phyloP scores from a whole-genome alignment of 2,888 invertebrate species.

The Eutolmus rufibarbis region DNA sequence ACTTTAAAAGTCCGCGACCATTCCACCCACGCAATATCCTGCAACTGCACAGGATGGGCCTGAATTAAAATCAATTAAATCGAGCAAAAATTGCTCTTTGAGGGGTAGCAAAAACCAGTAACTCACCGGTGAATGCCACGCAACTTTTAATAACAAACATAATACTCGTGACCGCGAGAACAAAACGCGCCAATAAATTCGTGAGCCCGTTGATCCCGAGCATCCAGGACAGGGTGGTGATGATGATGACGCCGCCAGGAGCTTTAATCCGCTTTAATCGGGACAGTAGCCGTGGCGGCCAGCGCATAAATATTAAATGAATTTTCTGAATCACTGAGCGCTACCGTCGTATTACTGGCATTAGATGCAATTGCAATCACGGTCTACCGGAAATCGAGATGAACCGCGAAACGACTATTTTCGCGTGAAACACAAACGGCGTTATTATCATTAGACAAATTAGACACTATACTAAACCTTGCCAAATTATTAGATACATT shows the following conservation, averaged over 20 bases:
- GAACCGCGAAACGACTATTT: not conserved
- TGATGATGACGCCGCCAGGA: not conserved
- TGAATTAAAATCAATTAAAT: constrained; percentile 1
- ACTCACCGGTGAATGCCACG: constrained; percentile 50
- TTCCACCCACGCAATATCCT: not conserved
- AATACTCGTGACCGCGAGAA: constrained; percentile 1
- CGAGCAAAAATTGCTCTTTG: not conserved
- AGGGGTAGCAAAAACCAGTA: not conserved
- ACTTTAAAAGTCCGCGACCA: not conserved
- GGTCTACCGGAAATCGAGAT: not conserved
- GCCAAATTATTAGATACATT: not conserved
- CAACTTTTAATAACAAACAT: constrained; percentile 52
- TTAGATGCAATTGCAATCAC: not conserved
- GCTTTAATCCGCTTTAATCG: not conserved
- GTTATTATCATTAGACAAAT: not conserved
- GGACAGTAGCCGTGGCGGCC: not conserved
- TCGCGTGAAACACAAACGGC: not conserved
- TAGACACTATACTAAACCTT: not conserved
- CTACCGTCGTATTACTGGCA: not conserved
- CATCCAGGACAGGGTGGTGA: not conserved
- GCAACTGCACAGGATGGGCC: not conserved
- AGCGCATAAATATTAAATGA: not conserved
- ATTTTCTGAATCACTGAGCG: not conserved
- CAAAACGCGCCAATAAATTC: constrained; percentile 3
- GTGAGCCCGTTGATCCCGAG: not conserved